Evolutionary conservation across 2,888 invertebrate species (phyloP).

Genomic region (Synanthedon myopaeformis): DNA sequence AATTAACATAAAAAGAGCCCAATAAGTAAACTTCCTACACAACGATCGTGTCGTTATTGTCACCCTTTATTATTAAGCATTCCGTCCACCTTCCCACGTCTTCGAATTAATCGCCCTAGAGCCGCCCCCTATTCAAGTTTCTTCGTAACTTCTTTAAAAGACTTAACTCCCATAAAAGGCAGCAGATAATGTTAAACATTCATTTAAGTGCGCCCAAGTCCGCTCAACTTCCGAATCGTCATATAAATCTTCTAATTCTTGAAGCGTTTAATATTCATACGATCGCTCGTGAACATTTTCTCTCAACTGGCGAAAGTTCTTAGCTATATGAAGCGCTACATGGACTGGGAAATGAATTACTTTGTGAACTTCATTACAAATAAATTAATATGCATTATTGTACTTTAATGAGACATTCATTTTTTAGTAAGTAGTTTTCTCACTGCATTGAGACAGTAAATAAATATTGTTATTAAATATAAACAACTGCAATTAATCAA

Average conservation of each 20-base stretch:
- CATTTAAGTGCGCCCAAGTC: constrained; percentile 55
- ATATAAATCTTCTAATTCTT: constrained; percentile 67
- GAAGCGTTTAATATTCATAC: constrained; percentile 69
- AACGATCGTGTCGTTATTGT: constrained; percentile 20
- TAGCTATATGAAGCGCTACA: no score
- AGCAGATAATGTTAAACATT: constrained; percentile 68
- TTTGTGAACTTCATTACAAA: no score
- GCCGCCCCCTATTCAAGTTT: constrained; percentile 65
- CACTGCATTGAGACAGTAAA: no score
- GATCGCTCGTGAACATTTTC: constrained; percentile 24
- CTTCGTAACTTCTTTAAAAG: constrained; percentile 62
- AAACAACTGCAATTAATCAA: no score
- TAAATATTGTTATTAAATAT: no score
- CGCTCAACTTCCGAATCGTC: constrained; percentile 55
- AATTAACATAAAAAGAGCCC: not conserved
- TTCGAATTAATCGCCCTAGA: constrained; percentile 65
- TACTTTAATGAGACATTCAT: no score
- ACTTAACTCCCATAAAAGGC: constrained; percentile 61
- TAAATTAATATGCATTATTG: no score
- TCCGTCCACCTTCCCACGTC: constrained; percentile 60
- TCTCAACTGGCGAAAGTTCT: not conserved
- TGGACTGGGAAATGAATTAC: no score
- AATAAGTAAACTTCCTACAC: constrained; percentile 5
- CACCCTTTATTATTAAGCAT: constrained; percentile 60
- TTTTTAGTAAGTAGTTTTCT: no score